Conservation (phyloP, 2,888 invertebrate species). For the Lordiphosa fenestrarum region DNA sequence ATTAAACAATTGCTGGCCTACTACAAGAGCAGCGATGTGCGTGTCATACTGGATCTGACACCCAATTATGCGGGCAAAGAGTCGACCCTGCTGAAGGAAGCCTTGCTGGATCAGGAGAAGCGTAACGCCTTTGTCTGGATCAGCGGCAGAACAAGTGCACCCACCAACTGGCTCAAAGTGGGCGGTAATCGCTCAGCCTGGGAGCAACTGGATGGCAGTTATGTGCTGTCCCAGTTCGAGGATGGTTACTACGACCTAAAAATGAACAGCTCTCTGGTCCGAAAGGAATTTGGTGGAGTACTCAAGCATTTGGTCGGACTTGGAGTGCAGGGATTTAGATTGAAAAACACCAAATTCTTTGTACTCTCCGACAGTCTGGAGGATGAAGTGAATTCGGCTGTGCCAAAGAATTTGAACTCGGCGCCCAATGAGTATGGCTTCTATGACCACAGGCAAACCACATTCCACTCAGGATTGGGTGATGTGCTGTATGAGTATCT, state of each 20-base stretch:
- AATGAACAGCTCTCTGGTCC: slow-evolving; percentile 86
- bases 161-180: slow-evolving; percentile 87
- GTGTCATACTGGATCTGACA: slow-evolving; percentile 87
- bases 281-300: slow-evolving; percentile 85
- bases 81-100: slow-evolving; percentile 86
- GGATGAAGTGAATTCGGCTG: slow-evolving; percentile 69
- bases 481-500: slow-evolving; percentile 85
- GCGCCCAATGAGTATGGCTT: slow-evolving; percentile 84
- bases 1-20: slow-evolving; percentile 72
- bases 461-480: slow-evolving; percentile 83
- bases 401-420: slow-evolving; percentile 55
- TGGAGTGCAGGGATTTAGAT: slow-evolving; percentile 91
- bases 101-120: slow-evolving; percentile 84
- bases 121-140: slow-evolving; percentile 91
- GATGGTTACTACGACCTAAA: slow-evolving; percentile 89
- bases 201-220: slow-evolving; percentile 79
- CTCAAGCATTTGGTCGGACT: slow-evolving; percentile 86
- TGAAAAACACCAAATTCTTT: slow-evolving; percentile 84
- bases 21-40: slow-evolving; percentile 80
- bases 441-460: slow-evolving; percentile 84
- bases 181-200: slow-evolving; percentile 75
- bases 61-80: slow-evolving; percentile 86
- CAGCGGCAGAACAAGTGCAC: slow-evolving; percentile 76
- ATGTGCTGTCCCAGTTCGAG: slow-evolving; percentile 89
- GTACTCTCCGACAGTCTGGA: slow-evolving; percentile 81